These are phyloP conservation scores for Callimorpha dominula DNA, from an alignment of 2,888 invertebrate genomes.

Conservation along the genomic window DNA sequence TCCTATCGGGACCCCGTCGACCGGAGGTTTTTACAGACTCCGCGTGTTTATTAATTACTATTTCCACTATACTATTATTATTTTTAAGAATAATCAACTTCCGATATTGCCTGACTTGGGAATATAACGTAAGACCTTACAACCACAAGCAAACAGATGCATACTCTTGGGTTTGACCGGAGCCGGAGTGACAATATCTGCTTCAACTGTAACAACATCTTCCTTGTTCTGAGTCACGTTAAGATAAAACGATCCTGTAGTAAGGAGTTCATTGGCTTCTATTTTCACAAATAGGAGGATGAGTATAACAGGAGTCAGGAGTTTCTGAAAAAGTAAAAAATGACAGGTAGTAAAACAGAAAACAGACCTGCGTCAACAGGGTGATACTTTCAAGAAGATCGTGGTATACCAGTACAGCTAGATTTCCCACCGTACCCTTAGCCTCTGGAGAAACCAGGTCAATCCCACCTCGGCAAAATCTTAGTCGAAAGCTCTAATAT, in stretches of 20 bases:
- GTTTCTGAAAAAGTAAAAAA: not conserved
- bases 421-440: too few relatives aligned
- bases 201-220: not conserved
- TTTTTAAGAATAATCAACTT: not conserved
- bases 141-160: not conserved
- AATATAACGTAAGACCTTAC: not conserved
- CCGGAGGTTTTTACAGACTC: too few relatives aligned
- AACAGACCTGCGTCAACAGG: too few relatives aligned
- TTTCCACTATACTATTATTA: too few relatives aligned
- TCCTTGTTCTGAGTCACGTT: not conserved
- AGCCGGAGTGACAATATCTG: not conserved
- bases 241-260: not conserved
- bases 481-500: too few relatives aligned
- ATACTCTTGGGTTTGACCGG: not conserved
- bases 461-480: too few relatives aligned
- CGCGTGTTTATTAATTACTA: too few relatives aligned
- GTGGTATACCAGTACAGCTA: too few relatives aligned
- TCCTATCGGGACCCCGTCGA: too few relatives aligned
- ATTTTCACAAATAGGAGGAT: not conserved
- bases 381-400: too few relatives aligned
- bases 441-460: too few relatives aligned
- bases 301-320: not conserved
- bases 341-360: too few relatives aligned
- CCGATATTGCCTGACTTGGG: not conserved
- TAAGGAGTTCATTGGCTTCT: not conserved